These are phyloP conservation scores for Silurus lanzhouensis DNA, from an alignment of 2,797 vertebrate genomes.

Conservation along the genomic window DNA sequence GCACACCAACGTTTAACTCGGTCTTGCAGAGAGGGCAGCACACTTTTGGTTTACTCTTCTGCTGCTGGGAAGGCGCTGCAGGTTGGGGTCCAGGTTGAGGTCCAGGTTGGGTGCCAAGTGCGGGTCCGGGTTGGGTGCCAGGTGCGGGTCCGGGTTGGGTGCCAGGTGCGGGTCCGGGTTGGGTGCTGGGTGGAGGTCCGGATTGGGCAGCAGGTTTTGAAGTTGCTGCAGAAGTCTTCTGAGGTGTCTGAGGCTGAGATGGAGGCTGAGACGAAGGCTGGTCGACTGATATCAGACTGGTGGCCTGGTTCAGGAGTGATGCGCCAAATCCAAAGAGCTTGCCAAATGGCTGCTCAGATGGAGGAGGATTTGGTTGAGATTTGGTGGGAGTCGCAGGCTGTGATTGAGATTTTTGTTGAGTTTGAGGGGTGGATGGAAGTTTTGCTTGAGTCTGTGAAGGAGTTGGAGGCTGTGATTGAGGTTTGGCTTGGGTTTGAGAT, in stretches of 20 bases:
- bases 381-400: conserved; percentile 73
- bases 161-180: conserved; percentile 24
- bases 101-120: conserved; percentile 54
- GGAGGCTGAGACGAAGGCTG: conserved; percentile 53
- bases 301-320: conserved; percentile 94
- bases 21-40: conserved; percentile 95
- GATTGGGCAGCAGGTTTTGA: conserved; percentile 32
- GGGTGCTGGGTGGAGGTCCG: conserved; percentile 59
- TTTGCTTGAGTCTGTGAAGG: conserved; percentile 48
- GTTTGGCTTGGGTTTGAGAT: conserved; percentile 69
- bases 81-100: conserved; percentile 50
- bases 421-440: conserved; percentile 68
- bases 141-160: conserved; percentile 60
- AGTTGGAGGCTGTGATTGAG: conserved; percentile 78
- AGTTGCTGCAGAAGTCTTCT: conserved; percentile 57
- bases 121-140: conserved; percentile 58
- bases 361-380: conserved; percentile 67
- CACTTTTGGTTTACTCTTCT: conserved; percentile 81
- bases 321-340: conserved; percentile 97
- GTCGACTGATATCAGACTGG: conserved; percentile 91
- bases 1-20: conserved; percentile 84
- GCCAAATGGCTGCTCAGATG: conserved; percentile 89
- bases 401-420: conserved; percentile 81
- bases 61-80: conserved; percentile 43
- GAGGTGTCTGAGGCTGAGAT: conserved; percentile 78